Conservation (phyloP, 2,888 invertebrate species). For the Hesperia comma region DNA sequence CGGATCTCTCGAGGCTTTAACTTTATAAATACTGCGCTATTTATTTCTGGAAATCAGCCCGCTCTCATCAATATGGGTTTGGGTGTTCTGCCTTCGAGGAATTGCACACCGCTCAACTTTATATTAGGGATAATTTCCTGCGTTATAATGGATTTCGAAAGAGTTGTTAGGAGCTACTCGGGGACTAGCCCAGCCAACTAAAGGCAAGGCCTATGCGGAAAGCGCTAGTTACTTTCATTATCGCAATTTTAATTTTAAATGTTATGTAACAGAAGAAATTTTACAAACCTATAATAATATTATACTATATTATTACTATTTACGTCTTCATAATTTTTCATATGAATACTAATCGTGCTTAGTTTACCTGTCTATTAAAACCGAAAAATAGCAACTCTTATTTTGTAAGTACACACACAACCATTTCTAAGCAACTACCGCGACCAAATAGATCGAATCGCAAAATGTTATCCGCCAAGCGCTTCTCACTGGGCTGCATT, state of each 20-base stretch:
- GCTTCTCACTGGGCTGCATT: slow-evolving; percentile 10
- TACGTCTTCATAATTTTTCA: too few species aligned
- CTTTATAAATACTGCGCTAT: slow-evolving; percentile 82
- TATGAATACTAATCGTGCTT: too few species aligned
- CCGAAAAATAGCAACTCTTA: too few species aligned
- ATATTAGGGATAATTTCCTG: slow-evolving; percentile 25
- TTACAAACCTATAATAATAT: too few species aligned
- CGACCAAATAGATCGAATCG: not conserved
- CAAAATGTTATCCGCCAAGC: slow-evolving; percentile 1
- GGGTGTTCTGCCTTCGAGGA: slow-evolving; percentile 47
- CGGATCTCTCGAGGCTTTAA: slow-evolving; percentile 74
- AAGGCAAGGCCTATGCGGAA: not conserved
- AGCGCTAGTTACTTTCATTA: not conserved
- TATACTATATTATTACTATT: too few species aligned
- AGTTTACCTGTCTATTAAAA: too few species aligned
- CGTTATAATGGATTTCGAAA: slow-evolving; percentile 14
- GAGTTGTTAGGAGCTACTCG: not conserved
- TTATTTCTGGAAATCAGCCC: slow-evolving; percentile 81
- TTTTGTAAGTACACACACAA: too few species aligned
- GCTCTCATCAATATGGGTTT: slow-evolving; percentile 68
- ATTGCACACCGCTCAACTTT: slow-evolving; percentile 19
- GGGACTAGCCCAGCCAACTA: not conserved
- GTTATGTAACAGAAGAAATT: too few species aligned
- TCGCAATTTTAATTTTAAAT: not conserved
- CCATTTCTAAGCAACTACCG: too few species aligned